Evolutionary conservation across 2,797 vertebrate species (phyloP), one percentile per base, ranked within the genome.

Genomic region (Petrocephalus sullivani): DNA sequence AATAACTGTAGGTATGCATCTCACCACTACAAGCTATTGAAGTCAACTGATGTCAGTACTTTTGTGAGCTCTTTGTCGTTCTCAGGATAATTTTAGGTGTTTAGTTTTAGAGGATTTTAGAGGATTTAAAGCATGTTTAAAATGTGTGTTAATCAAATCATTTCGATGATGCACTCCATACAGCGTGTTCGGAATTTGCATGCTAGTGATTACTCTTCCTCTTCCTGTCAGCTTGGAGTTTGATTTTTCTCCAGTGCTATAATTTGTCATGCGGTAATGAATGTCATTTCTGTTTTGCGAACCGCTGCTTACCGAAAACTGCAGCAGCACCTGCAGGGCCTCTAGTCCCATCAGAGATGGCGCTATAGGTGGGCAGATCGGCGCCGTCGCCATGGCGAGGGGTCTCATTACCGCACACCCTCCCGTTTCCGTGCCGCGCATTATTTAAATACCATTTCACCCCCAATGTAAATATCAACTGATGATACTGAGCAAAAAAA

Each of bases 381-480:
- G 54, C n/a, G 23, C 54, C 33, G 14, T 60, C 28, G 8, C 57
- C 57, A 28, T n/a, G 57, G 12, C 16, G 37, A 61, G 19, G 4
- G 19, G 33, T 16, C 14, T 41, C 28, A 61, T 46, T 46, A 41
- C 37, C 33, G 37, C 33, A 61, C 33, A 41, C 85, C 67, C 67
- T 19, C 67, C 28, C 33, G 16, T 46, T 86, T 60, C 56, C n/a
- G 19, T 1, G 7, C 57, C 37, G 33, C 41, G 14, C 28, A 60
- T 60, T 46, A 85, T 33, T 57, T n/a, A 85, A 61, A 86, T 61
- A 61, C 33, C 37, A 12, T 46, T 54, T 56, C 51, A 33, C 83
- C 54, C 54, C 14, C 21, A 85, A 85, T 56, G 56, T 86, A 61
- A 86, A 86, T 86, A 61, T 57, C 85, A 60, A n/a, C 58, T 86